Evolutionary conservation across 2,888 invertebrate genomes (phyloP).

Genomic region (Megaustenia siamemsis): DNA sequence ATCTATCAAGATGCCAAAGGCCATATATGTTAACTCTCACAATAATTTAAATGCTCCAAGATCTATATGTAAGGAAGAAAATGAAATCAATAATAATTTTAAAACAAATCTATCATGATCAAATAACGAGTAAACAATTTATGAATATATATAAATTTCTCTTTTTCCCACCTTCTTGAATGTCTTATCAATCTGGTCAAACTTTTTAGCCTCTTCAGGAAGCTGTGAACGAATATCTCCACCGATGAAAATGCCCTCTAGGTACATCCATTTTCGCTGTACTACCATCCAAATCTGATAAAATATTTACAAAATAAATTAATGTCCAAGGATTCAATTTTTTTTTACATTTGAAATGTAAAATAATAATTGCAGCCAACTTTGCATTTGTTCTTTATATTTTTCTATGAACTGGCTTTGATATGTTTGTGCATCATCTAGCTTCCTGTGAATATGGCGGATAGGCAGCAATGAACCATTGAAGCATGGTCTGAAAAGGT

Average conservation of each 20-base stretch:
- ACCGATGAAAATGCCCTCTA: conserved; percentile 94
- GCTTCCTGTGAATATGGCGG: too few relatives aligned
- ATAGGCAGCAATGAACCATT: too few relatives aligned
- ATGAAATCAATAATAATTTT: conserved; percentile 93
- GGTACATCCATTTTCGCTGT: conserved; percentile 93
- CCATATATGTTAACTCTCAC: too few relatives aligned
- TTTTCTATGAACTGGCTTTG: too few relatives aligned
- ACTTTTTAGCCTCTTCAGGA: conserved; percentile 93
- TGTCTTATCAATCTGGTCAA: conserved; percentile 91
- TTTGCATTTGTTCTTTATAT: too few relatives aligned
- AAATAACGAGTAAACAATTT: background rate
- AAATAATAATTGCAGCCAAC: too few relatives aligned
- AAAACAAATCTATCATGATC: conserved; percentile 23
- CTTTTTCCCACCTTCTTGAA: conserved; percentile 85
- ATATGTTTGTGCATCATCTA: too few relatives aligned
- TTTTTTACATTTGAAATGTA: too few relatives aligned
- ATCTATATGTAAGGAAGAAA: too few relatives aligned
- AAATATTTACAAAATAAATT: conserved; percentile 21
- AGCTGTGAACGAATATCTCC: conserved; percentile 92
- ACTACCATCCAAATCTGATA: conserved; percentile 87
- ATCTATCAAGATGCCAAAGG: too few relatives aligned
- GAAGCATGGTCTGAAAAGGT: too few relatives aligned
- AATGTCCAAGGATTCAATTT: background rate
- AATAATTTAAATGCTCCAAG: too few relatives aligned
- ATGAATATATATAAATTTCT: background rate